Evolutionary conservation across 2,888 invertebrate species (phyloP), one percentile per base, ranked within the genome.

Genomic region (Incurvaria masculella): DNA sequence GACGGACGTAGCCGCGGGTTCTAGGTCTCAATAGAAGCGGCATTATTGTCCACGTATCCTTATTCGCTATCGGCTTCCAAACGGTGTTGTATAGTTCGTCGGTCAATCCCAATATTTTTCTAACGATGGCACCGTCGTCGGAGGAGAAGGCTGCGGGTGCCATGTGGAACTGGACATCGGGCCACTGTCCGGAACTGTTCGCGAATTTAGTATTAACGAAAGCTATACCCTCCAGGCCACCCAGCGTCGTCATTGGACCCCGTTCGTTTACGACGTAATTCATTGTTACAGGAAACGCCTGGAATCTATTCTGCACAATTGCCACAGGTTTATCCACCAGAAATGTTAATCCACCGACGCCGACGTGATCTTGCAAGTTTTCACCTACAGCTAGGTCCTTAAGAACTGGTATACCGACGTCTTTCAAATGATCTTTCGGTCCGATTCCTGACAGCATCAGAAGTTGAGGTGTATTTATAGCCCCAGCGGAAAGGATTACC

Each of bases 101-200:
- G 38, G 89, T 91, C 1, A 93, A 67, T 0, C 92, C 92, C 21
- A 92, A 68, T 21, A 91, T 88, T 72, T 91, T 85, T 64, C 85
- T 74, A 0, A 90, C 85, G 61, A 92, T 78, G 46, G 84, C 82
- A 1, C 89, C 88, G 48, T 84, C 86, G 61, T 92, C 92, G 0
- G 91, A 91, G 49, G 88, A 88, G 39, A 92, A 86, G 0, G 90
- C 91, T 1, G 94, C 92, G 1, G 94, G 94, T 2, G 94, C 93
- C 88, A 95, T 94, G 61, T 95, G 94, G 59, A 94, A 91, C 59
- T 95, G 93, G 42, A 95, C 86, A 58, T 95, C 94, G 0, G 94
- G 94, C 84, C 90, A 91, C 52, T 87, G 81, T 2, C 86, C 83
- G 2, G 88, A 84, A 44, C 79, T 74, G 59, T 94, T 94, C 0